Percentiles rank a stretch among this genome's conserved stretches.
Conservation (phyloP, 1,140 invertebrate genomes). For the Anoplolepis gracilipes region DNA sequence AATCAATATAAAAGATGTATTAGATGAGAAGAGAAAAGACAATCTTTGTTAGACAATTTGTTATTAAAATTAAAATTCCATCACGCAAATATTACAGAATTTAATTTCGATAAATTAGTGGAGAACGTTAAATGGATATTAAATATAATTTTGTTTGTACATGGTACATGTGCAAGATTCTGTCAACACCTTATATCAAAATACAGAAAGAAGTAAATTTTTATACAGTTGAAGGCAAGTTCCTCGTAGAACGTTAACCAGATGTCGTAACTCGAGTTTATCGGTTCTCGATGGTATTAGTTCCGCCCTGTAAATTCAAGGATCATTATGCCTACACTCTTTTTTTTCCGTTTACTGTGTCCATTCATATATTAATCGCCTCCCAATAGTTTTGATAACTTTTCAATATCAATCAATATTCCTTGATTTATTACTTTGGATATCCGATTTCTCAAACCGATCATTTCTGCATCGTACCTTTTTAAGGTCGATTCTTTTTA, state of each 20-base stretch:
- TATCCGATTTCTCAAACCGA: neutral
- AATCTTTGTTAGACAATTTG: neutral
- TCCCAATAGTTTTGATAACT: constrained; percentile 55
- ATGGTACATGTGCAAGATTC: constrained; percentile 53
- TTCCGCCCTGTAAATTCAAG: constrained; percentile 55
- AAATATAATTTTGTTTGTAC: constrained; percentile 60
- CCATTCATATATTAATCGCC: constrained; percentile 62
- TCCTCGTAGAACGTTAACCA: constrained; percentile 67
- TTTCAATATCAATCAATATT: constrained; percentile 22
- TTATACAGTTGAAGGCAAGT: constrained; percentile 40
- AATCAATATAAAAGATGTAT: neutral
- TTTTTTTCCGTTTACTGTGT: constrained; percentile 52
- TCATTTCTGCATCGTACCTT: neutral
- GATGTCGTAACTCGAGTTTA: constrained; percentile 70
- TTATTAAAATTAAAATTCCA: neutral
- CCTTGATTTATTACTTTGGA: constrained; percentile 1
- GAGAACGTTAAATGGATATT: constrained; percentile 42
- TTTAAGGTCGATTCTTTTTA: neutral
- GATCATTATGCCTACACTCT: constrained; percentile 48
- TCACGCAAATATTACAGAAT: neutral
- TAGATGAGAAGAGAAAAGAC: neutral
- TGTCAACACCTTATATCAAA: constrained; percentile 33
- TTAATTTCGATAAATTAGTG: neutral
- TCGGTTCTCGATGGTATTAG: constrained; percentile 66
- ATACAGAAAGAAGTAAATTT: constrained; percentile 59